These are phyloP conservation scores for Sturnira hondurensis DNA, from an alignment of 2,113 vertebrate genomes.

Conservation along the genomic window DNA sequence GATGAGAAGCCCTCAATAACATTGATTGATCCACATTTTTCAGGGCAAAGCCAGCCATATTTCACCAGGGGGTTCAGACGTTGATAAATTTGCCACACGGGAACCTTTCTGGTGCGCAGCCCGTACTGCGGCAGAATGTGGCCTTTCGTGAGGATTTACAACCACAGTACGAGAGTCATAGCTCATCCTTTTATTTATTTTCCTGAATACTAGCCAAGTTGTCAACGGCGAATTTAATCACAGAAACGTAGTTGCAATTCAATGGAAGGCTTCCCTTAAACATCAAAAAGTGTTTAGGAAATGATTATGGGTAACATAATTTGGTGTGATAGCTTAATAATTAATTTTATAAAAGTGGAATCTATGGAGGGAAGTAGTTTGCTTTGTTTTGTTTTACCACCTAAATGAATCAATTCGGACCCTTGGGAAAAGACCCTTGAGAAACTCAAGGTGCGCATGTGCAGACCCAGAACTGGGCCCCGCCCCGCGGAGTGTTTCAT, in stretches of 20 bases:
- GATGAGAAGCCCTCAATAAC: conserved; percentile 76
- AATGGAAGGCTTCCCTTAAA: background rate
- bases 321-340: background rate
- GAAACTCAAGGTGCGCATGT: background rate
- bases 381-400: background rate
- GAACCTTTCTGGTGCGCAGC: conserved; percentile 44
- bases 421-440: background rate
- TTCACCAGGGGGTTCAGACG: conserved; percentile 71
- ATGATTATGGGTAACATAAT: background rate
- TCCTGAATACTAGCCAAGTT: conserved; percentile 65
- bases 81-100: conserved; percentile 76
- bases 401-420: background rate
- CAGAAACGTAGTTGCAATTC: conserved; percentile 46
- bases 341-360: background rate
- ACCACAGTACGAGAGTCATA: conserved; percentile 73
- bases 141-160: conserved; percentile 77
- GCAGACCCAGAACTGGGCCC: background rate
- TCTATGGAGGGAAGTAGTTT: background rate
- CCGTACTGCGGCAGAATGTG: conserved; percentile 68
- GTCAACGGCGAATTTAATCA: conserved; percentile 76
- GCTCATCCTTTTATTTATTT: conserved; percentile 73
- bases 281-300: background rate
- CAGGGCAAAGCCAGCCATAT: conserved; percentile 77
- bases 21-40: conserved; percentile 79
- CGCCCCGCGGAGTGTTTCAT: background rate